A percentile compares a stretch with the other conserved stretches of the same genome.
Conservation (phyloP, 2,888 invertebrate genomes). For the Lepas anatifera region DNA sequence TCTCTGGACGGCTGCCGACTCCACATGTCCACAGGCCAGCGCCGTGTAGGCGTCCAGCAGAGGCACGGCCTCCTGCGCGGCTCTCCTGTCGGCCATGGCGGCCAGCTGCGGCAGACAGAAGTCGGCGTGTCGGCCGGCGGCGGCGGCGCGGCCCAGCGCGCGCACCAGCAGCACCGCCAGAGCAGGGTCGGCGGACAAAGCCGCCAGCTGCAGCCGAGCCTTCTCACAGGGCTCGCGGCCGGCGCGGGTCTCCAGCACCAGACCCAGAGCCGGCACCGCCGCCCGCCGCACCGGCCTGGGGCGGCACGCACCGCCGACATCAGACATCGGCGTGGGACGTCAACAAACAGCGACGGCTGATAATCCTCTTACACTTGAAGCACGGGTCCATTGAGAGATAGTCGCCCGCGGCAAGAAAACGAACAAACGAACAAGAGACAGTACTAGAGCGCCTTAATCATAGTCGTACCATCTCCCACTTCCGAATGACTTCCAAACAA, state of each 20-base stretch:
- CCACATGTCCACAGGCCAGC: constrained; percentile 33
- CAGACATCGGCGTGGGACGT: too few relatives aligned
- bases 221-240: constrained; percentile 14
- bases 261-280: not conserved
- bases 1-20: not conserved
- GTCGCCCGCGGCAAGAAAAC: too few relatives aligned
- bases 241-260: constrained; percentile 15
- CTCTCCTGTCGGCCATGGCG: not conserved
- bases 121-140: not conserved
- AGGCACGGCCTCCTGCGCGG: constrained; percentile 24
- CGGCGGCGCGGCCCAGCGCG: constrained; percentile 3
- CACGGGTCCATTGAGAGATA: too few relatives aligned
- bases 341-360: too few relatives aligned
- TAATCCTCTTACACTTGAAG: too few relatives aligned
- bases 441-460: too few relatives aligned
- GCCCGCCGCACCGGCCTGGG: constrained; percentile 31
- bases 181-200: not conserved
- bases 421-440: too few relatives aligned
- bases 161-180: not conserved
- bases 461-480: too few relatives aligned
- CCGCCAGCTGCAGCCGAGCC: not conserved
- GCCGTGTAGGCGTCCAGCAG: constrained; percentile 38
- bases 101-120: constrained; percentile 2
- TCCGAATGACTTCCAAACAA: too few relatives aligned
- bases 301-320: too few relatives aligned